These are phyloP conservation scores for Dusona sp. DNA, from an alignment of 2,888 invertebrate species.

Conservation along the genomic window DNA sequence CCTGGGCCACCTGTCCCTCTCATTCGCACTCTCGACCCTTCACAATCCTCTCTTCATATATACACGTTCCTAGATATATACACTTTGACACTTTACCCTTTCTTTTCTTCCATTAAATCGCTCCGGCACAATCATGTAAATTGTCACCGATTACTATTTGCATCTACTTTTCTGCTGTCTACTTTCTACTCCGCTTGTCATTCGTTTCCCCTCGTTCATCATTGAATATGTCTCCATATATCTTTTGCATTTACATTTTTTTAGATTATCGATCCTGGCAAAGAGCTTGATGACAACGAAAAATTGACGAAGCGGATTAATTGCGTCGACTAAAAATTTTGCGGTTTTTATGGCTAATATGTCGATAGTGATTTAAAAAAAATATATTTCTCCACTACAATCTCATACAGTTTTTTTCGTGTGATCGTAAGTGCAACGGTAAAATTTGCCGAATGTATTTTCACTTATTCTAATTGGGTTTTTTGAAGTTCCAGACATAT, in stretches of 20 bases:
- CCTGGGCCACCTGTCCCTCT: constrained; percentile 52
- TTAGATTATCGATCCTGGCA: neutral
- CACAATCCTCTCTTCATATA: constrained; percentile 7
- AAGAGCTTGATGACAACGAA: neutral
- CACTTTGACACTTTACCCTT: constrained; percentile 25
- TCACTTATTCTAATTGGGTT: neutral
- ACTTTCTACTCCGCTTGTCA: constrained; percentile 35
- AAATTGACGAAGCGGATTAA: no score
- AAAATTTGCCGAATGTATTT: neutral
- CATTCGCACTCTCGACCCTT: constrained; percentile 52
- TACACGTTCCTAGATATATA: neutral
- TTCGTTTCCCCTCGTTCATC: constrained; percentile 21
- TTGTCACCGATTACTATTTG: constrained; percentile 44
- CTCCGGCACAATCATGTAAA: constrained; percentile 33
- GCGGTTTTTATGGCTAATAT: neutral
- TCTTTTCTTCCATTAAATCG: constrained; percentile 31
- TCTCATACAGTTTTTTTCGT: neutral
- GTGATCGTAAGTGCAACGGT: neutral
- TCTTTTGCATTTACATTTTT: constrained; percentile 14
- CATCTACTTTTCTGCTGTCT: constrained; percentile 24
- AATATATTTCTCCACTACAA: neutral
- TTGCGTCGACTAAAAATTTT: neutral
- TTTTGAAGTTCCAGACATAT: neutral
- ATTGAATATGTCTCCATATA: constrained; percentile 12
- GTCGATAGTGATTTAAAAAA: neutral